These are phyloP conservation scores for Drosophila gunungcola DNA, from an alignment of 1,140 invertebrate species.

Conservation along the genomic window DNA sequence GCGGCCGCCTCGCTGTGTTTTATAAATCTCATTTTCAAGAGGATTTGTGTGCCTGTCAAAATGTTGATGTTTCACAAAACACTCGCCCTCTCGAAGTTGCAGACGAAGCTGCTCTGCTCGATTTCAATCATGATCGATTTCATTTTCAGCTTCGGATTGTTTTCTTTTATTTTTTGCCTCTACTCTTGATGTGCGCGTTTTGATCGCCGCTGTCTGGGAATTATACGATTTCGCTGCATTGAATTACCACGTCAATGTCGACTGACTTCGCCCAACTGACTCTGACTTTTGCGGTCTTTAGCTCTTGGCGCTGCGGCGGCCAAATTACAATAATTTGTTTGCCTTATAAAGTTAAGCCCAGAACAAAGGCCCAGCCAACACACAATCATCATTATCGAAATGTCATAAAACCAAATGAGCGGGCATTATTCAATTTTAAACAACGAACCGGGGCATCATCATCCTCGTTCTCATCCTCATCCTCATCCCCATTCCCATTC, in stretches of 20 bases:
- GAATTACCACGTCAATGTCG: constrained; percentile 67
- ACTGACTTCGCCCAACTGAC: constrained; percentile 21
- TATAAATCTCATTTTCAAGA: constrained; percentile 82
- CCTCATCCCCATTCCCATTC: constrained; percentile 1
- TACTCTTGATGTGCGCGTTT: constrained; percentile 54
- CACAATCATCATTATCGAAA: constrained; percentile 82
- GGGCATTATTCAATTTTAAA: constrained; percentile 82
- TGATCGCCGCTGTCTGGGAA: constrained; percentile 72
- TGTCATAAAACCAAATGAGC: constrained; percentile 82
- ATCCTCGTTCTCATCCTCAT: constrained; percentile 32
- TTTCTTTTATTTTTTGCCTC: constrained; percentile 14
- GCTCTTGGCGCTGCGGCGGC: constrained; percentile 38
- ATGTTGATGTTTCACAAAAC: constrained; percentile 83
- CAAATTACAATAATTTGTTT: constrained; percentile 80
- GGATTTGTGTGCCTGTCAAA: constrained; percentile 82
- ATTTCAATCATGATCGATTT: constrained; percentile 83
- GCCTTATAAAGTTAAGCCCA: constrained; percentile 78
- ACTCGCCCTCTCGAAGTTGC: constrained; percentile 53
- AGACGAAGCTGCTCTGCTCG: constrained; percentile 56
- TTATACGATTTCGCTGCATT: constrained; percentile 78
- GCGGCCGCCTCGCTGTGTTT: constrained; percentile 63
- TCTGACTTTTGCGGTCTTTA: constrained; percentile 45
- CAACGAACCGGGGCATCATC: constrained; percentile 46
- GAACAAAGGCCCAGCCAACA: constrained; percentile 64
- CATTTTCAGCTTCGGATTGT: constrained; percentile 57